Conservation (phyloP, 1,140 invertebrate species). For the Sycophaga agraensis region DNA sequence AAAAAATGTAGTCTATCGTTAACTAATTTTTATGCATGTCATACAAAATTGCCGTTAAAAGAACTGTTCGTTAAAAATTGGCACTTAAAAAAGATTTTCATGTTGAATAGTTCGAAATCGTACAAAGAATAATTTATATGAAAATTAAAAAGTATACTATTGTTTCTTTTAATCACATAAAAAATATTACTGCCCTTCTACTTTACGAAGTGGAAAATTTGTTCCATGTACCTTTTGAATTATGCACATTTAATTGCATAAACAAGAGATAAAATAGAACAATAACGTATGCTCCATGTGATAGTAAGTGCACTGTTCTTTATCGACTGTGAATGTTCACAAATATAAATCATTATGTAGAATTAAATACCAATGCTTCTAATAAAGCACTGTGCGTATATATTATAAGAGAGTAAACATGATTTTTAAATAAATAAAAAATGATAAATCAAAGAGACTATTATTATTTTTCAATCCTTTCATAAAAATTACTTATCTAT, state of each 20-base stretch:
- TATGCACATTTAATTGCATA: too few species aligned
- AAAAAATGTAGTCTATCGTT: slow-evolving; percentile 13
- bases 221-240: too few species aligned
- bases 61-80: too few species aligned
- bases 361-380: slow-evolving; percentile 2
- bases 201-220: too few species aligned
- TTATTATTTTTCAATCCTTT: neutral
- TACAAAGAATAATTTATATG: too few species aligned
- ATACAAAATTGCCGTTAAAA: neutral
- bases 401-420: slow-evolving; percentile 17
- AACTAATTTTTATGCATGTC: slow-evolving; percentile 7
- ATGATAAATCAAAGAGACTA: slow-evolving; percentile 8
- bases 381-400: slow-evolving; percentile 7
- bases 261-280: neutral
- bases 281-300: neutral
- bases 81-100: too few species aligned
- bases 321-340: neutral
- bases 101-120: too few species aligned
- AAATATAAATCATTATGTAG: neutral
- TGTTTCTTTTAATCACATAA: too few species aligned
- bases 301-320: neutral
- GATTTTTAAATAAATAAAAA: slow-evolving; percentile 25
- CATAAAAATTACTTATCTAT: too few species aligned
- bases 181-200: too few species aligned
- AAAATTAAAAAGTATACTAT: too few species aligned